Evolutionary conservation across 1,140 invertebrate genomes (phyloP).

Genomic region (Drosophila willistoni): DNA sequence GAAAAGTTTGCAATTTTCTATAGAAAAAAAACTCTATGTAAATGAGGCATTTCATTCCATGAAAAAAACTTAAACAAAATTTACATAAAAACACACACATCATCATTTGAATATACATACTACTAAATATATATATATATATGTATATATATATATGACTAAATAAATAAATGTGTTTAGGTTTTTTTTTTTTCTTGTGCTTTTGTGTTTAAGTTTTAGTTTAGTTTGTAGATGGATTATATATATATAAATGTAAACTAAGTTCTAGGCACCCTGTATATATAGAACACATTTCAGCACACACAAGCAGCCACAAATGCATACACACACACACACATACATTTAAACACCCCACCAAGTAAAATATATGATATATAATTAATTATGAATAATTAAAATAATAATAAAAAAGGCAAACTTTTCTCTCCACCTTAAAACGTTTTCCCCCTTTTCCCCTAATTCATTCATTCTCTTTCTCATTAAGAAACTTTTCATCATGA

Average conservation of each 20-base stretch:
- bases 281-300: conserved; percentile 8
- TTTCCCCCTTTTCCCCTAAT: not conserved
- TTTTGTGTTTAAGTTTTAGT: conserved; percentile 3
- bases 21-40: too few species aligned
- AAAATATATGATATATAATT: conserved; percentile 6
- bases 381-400: conserved; percentile 3
- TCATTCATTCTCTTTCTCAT: not conserved
- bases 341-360: conserved; percentile 10
- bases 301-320: too few species aligned
- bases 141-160: not conserved
- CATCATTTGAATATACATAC: too few species aligned
- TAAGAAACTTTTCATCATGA: not conserved
- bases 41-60: too few species aligned
- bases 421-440: not conserved
- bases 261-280: conserved; percentile 4
- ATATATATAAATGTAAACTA: conserved; percentile 3
- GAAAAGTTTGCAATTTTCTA: too few species aligned
- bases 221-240: conserved; percentile 3
- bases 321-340: not conserved
- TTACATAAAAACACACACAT: too few species aligned
- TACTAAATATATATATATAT: not conserved
- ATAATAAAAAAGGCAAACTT: not conserved
- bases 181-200: not conserved
- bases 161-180: not conserved
- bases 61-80: too few species aligned